Base-by-base conservation (phyloP, 2,113 vertebrate genomes). In the Falco punctatus region DNA sequence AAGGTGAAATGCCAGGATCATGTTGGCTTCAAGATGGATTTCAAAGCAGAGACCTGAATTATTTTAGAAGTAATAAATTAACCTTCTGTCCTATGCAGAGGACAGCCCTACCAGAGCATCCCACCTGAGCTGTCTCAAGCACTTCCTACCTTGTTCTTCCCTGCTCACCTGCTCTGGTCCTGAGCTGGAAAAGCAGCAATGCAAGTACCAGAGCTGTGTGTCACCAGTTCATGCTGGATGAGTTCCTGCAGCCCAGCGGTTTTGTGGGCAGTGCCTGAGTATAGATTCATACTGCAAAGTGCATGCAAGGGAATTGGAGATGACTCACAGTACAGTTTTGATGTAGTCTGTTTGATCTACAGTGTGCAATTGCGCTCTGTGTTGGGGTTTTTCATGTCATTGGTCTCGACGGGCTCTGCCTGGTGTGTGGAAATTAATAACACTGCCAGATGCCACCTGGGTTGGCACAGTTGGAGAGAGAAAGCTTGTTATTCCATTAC, bases 271-370 rank as follows among this genome's bases (percentile, higher is more conserved):
- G 38, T 40, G 52, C 27, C 70, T n/a, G 35, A 27, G 4, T 18
- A 5, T 4, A 28, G 61, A 20, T 22, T 73, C 44, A 33, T 30
- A 8, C 59, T 6, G 7, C 44, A 15, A 14, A 54, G 30, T 16
- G 20, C 1, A 0, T 6, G 26, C 27, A 15, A 79, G n/a, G 15
- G 22, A 33, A 35, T 35, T 1, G 2, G n/a, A 35, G 46, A 2
- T 21, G 46, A 17, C 18, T 13, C n/a, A 17, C 0, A 0, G 51
- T 19, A 21, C 5, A 5, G 24, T 62, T 87, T 73, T 55, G 32
- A 20, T 38, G 52, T 44, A 18, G 28, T 35, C 64, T 28, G 9
- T 74, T 32, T 51, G 42, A 49, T 61, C 64, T 67, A 11, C 6
- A 8, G 64, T 2, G 13, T 46, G 61, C 14, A 11, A 3, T 19